Percentiles rank a stretch among this genome's conserved stretches.
Conservation (phyloP, 1,140 invertebrate genomes). For the Euwallacea similis region DNA sequence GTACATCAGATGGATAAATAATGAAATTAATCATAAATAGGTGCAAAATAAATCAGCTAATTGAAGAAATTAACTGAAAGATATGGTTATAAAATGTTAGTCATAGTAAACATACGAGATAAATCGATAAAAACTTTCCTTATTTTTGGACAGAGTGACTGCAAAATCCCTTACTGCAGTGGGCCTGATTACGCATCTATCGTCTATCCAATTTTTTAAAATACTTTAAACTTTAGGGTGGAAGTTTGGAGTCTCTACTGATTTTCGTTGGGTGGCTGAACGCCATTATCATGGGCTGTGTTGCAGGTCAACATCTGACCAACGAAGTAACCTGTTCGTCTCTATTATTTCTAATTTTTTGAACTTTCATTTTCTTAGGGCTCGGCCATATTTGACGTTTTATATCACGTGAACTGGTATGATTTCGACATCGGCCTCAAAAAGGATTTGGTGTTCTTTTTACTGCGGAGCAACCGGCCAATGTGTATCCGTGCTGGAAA, state of each 20-base stretch:
- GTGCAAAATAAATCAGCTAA: no score
- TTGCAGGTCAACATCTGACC: slow-evolving; percentile 15
- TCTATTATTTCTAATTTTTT: background rate
- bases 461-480: slow-evolving; percentile 7
- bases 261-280: slow-evolving; percentile 30
- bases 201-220: no score
- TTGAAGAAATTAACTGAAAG: no score
- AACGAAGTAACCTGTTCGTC: slow-evolving; percentile 11
- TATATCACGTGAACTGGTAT: slow-evolving; percentile 20
- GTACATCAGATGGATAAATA: no score
- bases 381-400: slow-evolving; percentile 9
- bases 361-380: slow-evolving; percentile 1
- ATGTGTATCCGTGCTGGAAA: slow-evolving; percentile 21
- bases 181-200: no score
- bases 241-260: slow-evolving; percentile 14
- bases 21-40: no score
- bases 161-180: no score
- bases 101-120: no score
- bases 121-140: no score
- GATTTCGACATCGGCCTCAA: slow-evolving; percentile 9
- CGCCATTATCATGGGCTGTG: slow-evolving; percentile 24
- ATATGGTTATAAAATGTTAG: no score
- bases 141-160: no score
- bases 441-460: slow-evolving; percentile 23
- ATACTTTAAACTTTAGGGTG: background rate